Evolutionary conservation across 2,888 invertebrate species (phyloP).

Genomic region (Pyralis farinalis): DNA sequence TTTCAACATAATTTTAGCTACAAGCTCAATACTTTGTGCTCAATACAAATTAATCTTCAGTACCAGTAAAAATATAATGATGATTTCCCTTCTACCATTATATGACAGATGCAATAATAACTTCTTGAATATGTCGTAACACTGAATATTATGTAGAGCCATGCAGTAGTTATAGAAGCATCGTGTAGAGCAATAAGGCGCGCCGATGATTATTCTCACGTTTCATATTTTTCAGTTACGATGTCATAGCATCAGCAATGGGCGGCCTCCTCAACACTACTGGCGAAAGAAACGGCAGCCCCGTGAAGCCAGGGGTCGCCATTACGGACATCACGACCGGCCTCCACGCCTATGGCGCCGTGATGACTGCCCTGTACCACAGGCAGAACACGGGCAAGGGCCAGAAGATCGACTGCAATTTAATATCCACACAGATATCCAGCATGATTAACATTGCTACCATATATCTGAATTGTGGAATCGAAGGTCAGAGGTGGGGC

Average conservation of each 20-base stretch:
- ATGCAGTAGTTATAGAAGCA: too few species aligned
- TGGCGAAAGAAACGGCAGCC: conserved; percentile 90
- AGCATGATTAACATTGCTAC: conserved; percentile 93
- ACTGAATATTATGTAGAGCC: too few species aligned
- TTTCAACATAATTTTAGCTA: too few species aligned
- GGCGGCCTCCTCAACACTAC: conserved; percentile 95
- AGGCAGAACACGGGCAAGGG: conserved; percentile 89
- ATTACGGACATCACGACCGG: conserved; percentile 96
- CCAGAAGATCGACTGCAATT: conserved; percentile 95
- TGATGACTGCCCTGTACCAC: conserved; percentile 93
- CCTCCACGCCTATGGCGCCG: conserved; percentile 96
- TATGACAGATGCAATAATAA: too few species aligned
- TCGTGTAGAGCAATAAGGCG: too few species aligned
- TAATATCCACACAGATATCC: conserved; percentile 95
- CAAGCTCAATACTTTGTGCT: too few species aligned
- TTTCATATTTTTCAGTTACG: conserved; percentile 86
- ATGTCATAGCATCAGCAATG: conserved; percentile 96
- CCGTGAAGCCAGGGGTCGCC: conserved; percentile 95
- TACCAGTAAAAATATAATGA: too few species aligned
- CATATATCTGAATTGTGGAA: conserved; percentile 93
- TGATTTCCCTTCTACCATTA: too few species aligned
- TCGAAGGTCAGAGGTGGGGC: conserved; percentile 91
- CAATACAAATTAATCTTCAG: too few species aligned
- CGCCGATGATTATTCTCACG: too few species aligned
- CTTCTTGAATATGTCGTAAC: too few species aligned